These are phyloP conservation scores for Chrysocyon brachyurus DNA, from an alignment of 2,797 vertebrate species.

Conservation along the genomic window DNA sequence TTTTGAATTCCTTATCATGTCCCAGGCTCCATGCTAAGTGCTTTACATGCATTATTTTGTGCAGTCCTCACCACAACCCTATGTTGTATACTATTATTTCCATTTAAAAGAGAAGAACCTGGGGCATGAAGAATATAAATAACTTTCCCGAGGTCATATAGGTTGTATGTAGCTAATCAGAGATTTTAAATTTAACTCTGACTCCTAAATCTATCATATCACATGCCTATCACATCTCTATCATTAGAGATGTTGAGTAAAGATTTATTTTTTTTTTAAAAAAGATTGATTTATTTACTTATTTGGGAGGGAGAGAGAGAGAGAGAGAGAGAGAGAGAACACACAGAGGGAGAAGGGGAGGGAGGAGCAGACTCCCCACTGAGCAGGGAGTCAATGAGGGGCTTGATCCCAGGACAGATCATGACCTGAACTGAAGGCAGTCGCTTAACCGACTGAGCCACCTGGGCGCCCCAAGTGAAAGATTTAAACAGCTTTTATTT, in stretches of 20 bases:
- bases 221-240: background rate
- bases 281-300: background rate
- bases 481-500: background rate
- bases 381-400: background rate
- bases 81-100: background rate
- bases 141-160: background rate
- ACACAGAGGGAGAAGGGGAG: background rate
- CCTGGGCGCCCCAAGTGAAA: background rate
- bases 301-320: background rate
- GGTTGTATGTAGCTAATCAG: background rate
- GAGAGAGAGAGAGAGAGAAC: background rate
- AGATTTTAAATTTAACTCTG: constrained; percentile 9
- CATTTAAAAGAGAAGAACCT: background rate
- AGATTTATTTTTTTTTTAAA: background rate
- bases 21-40: background rate
- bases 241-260: background rate
- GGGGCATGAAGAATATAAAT: background rate
- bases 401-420: background rate
- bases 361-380: background rate
- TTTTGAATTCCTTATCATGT: background rate
- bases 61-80: background rate
- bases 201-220: background rate
- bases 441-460: background rate
- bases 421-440: background rate
- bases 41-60: background rate